Conservation (phyloP, 2,888 invertebrate species). For the Physocephala rufipes region DNA sequence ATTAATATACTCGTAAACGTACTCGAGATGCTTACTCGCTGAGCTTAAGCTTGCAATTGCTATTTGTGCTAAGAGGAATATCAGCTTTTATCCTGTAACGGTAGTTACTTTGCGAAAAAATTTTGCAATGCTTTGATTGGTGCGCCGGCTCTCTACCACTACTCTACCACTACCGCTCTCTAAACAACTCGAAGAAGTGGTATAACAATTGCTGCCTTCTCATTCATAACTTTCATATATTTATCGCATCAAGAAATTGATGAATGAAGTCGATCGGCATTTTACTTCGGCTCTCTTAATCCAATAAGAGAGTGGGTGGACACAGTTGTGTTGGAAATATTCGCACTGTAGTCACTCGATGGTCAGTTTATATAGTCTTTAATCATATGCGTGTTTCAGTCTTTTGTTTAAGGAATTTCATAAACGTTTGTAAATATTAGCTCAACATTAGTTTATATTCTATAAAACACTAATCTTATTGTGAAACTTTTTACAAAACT, state of each 20-base stretch:
- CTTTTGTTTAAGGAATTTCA: background rate
- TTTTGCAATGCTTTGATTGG: conserved; percentile 53
- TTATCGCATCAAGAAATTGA: background rate
- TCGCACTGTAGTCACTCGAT: no score
- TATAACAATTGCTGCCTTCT: no score
- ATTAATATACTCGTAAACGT: background rate
- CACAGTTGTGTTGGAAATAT: background rate
- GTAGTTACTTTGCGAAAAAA: conserved; percentile 41
- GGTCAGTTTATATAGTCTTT: background rate
- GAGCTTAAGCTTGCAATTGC: conserved; percentile 57
- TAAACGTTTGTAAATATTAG: no score
- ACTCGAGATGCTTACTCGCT: conserved; percentile 46
- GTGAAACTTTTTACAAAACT: background rate
- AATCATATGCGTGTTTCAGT: background rate
- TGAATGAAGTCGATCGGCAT: background rate
- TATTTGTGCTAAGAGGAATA: conserved; percentile 52
- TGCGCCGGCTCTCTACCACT: background rate
- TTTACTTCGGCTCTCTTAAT: no score
- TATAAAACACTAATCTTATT: background rate
- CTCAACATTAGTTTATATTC: background rate
- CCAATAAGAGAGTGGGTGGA: background rate
- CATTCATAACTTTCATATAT: background rate
- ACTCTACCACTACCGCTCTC: no score
- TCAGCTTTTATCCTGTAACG: conserved; percentile 49
- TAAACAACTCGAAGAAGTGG: no score